Evolutionary conservation across 1,140 invertebrate species (phyloP).

Genomic region (Drosophila subpulchrella): DNA sequence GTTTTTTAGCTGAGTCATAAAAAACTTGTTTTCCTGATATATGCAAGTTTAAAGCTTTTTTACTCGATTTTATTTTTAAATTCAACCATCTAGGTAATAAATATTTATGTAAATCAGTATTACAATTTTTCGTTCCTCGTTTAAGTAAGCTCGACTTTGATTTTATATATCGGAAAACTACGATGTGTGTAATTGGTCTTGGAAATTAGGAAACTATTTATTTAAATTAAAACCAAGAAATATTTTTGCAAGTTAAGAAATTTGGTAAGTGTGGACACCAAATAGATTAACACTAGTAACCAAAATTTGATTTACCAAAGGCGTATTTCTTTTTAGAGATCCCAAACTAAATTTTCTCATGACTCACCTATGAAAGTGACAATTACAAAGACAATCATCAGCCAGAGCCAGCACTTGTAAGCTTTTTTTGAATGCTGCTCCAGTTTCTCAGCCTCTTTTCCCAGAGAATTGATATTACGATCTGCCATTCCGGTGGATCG

Average conservation of each 20-base stretch:
- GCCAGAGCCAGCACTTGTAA: conserved; percentile 97
- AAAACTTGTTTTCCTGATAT: conserved; percentile 19
- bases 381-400: conserved; percentile 93
- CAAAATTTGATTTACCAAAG: not conserved
- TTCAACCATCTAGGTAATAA: not conserved
- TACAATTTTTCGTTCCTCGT: not conserved
- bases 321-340: not conserved
- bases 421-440: conserved; percentile 93
- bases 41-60: too few relatives aligned
- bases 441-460: conserved; percentile 92
- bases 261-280: too few relatives aligned
- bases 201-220: not conserved
- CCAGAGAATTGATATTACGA: conserved; percentile 90
- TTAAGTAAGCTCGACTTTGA: not conserved
- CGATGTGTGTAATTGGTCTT: too few relatives aligned
- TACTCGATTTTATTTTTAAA: not conserved
- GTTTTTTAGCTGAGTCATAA: conserved; percentile 4
- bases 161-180: not conserved
- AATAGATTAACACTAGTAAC: too few relatives aligned
- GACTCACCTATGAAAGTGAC: conserved; percentile 94
- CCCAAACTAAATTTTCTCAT: not conserved
- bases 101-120: not conserved
- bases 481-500: conserved; percentile 92
- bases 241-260: too few relatives aligned
- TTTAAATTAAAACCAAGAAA: too few relatives aligned